Percentiles rank a stretch among this genome's conserved stretches.
These are phyloP conservation scores for Apotomis turbidana DNA, from an alignment of 2,888 invertebrate species.

Conservation along the genomic window DNA sequence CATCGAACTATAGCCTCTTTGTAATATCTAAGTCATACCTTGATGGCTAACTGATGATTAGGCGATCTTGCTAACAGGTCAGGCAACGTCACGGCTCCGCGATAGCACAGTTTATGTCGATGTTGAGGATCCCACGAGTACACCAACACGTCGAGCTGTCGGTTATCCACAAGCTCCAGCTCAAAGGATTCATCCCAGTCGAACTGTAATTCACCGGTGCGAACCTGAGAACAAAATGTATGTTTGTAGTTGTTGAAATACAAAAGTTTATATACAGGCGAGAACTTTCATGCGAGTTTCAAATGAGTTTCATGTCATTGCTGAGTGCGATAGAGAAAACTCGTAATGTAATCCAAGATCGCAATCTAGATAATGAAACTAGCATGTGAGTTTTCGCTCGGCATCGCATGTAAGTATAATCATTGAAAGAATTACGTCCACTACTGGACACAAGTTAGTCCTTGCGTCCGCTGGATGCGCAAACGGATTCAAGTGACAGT, in stretches of 20 bases:
- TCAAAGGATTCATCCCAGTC: slow-evolving; percentile 99
- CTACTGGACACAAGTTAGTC: too few species aligned
- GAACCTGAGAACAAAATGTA: slow-evolving; percentile 82
- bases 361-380: too few species aligned
- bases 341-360: too few species aligned
- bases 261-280: background rate
- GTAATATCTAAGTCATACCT: slow-evolving; percentile 78
- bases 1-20: too few species aligned
- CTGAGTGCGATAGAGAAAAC: too few species aligned
- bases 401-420: too few species aligned
- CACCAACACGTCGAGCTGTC: slow-evolving; percentile 97
- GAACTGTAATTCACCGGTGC: slow-evolving; percentile 97
- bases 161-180: slow-evolving; percentile 96
- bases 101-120: slow-evolving; percentile 97
- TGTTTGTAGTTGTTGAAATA: background rate
- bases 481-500: too few species aligned
- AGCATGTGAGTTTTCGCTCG: too few species aligned
- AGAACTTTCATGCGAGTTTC: too few species aligned
- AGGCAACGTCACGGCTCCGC: slow-evolving; percentile 93
- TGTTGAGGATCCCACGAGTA: slow-evolving; percentile 99
- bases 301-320: too few species aligned
- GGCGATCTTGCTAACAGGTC: slow-evolving; percentile 92
- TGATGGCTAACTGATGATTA: slow-evolving; percentile 94
- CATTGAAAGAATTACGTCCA: too few species aligned
- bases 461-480: too few species aligned